Percentiles rank a stretch among this genome's conserved stretches.
These are phyloP conservation scores for Melanotus villosus DNA, from an alignment of 2,888 invertebrate species.

Conservation along the genomic window DNA sequence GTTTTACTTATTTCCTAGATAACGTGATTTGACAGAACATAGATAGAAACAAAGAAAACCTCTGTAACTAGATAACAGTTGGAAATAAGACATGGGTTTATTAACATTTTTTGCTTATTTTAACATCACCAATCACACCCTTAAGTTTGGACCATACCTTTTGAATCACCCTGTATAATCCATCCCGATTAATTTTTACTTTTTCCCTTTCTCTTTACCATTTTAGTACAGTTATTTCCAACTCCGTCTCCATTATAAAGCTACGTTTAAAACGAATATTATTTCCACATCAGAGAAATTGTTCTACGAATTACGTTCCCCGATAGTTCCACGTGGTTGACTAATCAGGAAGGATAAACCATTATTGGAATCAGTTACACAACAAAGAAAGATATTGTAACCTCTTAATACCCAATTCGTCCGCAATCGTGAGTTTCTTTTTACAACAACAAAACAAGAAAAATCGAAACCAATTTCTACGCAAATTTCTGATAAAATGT, in stretches of 20 bases:
- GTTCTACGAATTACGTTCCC: constrained; percentile 1
- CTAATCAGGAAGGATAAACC: constrained; percentile 9
- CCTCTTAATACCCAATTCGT: too few relatives aligned
- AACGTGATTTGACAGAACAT: too few relatives aligned
- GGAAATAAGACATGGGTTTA: too few relatives aligned
- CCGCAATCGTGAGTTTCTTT: not conserved
- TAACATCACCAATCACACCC: too few relatives aligned
- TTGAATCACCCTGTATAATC: too few relatives aligned
- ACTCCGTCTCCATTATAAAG: not conserved
- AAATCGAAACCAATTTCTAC: not conserved
- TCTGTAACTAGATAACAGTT: too few relatives aligned
- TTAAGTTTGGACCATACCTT: too few relatives aligned
- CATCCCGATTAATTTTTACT: not conserved
- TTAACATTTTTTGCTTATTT: too few relatives aligned
- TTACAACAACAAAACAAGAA: not conserved
- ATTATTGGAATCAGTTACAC: constrained; percentile 7
- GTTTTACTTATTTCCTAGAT: too few relatives aligned
- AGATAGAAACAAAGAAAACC: too few relatives aligned
- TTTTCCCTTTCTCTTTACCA: not conserved
- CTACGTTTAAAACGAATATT: constrained; percentile 3
- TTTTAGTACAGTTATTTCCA: not conserved
- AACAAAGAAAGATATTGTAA: not conserved
- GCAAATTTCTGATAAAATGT: too few relatives aligned
- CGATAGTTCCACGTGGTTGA: constrained; percentile 15
- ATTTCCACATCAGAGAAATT: constrained; percentile 14